Conservation (phyloP, 2,113 vertebrate species). For the Trogon surrucura region DNA sequence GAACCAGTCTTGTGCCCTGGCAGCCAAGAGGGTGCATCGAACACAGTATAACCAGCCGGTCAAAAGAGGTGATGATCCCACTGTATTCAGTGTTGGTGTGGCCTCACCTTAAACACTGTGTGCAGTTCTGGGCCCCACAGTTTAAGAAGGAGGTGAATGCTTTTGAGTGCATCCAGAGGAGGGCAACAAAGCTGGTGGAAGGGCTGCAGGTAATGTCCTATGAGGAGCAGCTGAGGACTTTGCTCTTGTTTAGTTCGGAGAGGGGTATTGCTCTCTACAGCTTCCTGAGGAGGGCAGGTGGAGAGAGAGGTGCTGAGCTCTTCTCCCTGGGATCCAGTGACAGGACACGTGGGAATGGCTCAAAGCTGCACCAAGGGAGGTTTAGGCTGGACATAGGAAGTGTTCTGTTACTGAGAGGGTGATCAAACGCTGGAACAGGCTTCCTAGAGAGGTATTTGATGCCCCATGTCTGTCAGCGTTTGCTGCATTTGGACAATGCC, state of each 20-base stretch:
- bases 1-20: neutral
- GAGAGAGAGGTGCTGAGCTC: neutral
- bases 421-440: neutral
- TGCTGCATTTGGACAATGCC: neutral
- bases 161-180: neutral
- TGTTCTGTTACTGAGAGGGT: neutral
- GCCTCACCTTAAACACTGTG: no score
- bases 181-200: neutral
- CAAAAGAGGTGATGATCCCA: neutral
- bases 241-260: neutral
- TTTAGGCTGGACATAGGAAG: neutral
- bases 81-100: neutral
- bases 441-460: neutral
- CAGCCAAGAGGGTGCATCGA: neutral
- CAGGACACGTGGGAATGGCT: rapidly evolving
- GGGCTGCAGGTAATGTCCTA: neutral
- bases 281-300: neutral
- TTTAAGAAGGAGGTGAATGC: no score
- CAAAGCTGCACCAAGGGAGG: neutral
- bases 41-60: neutral
- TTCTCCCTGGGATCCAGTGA: neutral
- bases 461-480: neutral
- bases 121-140: no score
- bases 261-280: neutral
- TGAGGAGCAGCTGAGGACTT: neutral